Percentiles rank a stretch among this genome's conserved stretches.
Evolutionary conservation across 2,113 vertebrate species (phyloP).

Genomic region (Stegostoma tigrinum): DNA sequence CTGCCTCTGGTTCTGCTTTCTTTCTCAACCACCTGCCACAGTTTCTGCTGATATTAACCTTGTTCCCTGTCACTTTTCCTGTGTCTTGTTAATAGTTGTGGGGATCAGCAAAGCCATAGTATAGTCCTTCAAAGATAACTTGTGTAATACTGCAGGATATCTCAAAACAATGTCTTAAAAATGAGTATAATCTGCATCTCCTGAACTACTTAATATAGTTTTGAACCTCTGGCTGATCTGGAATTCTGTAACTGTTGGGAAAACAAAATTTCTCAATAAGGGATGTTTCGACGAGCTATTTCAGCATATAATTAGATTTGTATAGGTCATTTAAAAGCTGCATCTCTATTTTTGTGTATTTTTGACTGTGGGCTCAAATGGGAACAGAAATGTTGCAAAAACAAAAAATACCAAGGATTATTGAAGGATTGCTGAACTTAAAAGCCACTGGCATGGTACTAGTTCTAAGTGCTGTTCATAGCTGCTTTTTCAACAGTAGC

Average conservation of each 20-base stretch:
- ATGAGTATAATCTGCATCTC: not conserved
- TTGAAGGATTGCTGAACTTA: too few species aligned
- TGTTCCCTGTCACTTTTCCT: not conserved
- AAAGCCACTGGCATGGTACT: too few species aligned
- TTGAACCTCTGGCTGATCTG: not conserved
- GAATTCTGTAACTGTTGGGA: not conserved
- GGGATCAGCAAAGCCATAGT: not conserved
- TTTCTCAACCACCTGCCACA: not conserved
- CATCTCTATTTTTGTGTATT: too few species aligned
- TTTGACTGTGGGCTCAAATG: too few species aligned
- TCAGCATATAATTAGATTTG: not conserved
- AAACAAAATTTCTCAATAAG: too few species aligned
- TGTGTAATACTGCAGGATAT: not conserved
- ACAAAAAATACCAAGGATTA: too few species aligned
- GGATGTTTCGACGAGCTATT: not conserved
- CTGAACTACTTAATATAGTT: not conserved
- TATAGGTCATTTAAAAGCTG: not conserved
- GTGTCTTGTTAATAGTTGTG: not conserved
- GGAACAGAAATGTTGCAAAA: too few species aligned
- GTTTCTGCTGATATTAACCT: not conserved
- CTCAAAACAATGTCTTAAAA: not conserved
- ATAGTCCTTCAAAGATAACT: not conserved
- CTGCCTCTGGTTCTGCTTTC: not conserved
- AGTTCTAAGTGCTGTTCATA: too few species aligned
- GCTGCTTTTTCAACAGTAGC: too few species aligned